Conservation (phyloP, 2,113 vertebrate species). For the Herpetotheres cachinnans region DNA sequence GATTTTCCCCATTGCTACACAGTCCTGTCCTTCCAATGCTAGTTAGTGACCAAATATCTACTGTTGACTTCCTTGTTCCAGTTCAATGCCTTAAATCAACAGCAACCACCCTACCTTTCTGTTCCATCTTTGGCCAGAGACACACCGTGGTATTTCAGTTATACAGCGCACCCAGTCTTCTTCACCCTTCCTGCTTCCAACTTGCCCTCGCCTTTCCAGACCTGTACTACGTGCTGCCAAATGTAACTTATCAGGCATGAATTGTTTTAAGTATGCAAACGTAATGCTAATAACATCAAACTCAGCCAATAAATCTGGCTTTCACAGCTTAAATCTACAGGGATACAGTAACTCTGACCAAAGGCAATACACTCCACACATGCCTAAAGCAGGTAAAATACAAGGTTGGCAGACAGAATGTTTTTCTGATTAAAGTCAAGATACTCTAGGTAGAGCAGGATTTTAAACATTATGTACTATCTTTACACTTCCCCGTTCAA, state of each 20-base stretch:
- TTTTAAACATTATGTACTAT: not conserved
- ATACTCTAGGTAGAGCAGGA: not conserved
- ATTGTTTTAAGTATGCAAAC: not conserved
- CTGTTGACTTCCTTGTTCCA: accelerated
- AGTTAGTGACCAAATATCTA: not conserved
- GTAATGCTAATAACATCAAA: not conserved
- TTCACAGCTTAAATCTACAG: not conserved
- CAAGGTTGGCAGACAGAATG: not conserved
- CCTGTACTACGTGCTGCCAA: not conserved
- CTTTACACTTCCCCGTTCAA: not conserved
- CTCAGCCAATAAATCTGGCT: not conserved
- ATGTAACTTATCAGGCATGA: not conserved
- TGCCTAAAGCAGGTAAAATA: not conserved
- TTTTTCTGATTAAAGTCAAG: not conserved
- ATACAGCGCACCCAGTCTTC: not conserved
- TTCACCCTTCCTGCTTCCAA: not conserved
- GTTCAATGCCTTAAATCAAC: not conserved
- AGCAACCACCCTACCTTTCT: not conserved
- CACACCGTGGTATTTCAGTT: accelerated
- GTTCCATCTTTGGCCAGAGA: not conserved
- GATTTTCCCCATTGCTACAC: not conserved
- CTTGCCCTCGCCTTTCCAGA: not conserved
- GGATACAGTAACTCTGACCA: not conserved
- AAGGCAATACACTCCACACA: not conserved
- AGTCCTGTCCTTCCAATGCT: not conserved